These are phyloP conservation scores for Hemithea aestivaria DNA, from an alignment of 2,888 invertebrate species.

Conservation along the genomic window DNA sequence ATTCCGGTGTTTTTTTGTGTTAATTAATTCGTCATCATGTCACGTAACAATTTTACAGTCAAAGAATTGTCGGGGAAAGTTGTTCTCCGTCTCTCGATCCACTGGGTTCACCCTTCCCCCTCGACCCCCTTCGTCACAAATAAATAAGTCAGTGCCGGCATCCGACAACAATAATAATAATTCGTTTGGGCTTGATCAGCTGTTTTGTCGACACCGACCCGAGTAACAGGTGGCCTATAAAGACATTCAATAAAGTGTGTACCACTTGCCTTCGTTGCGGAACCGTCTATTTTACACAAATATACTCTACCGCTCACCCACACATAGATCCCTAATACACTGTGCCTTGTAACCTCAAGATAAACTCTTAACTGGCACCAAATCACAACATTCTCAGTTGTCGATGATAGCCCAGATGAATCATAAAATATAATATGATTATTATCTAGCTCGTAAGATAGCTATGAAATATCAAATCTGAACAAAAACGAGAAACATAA, in stretches of 20 bases:
- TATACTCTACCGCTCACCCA: slow-evolving; percentile 43
- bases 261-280: slow-evolving; percentile 72
- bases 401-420: slow-evolving; percentile 5
- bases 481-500: too few species aligned
- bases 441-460: too few species aligned
- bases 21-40: slow-evolving; percentile 32
- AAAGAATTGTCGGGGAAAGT: slow-evolving; percentile 54
- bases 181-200: slow-evolving; percentile 74
- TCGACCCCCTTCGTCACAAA: slow-evolving; percentile 61
- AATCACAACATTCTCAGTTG: slow-evolving; percentile 2
- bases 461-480: too few species aligned
- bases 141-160: slow-evolving; percentile 70
- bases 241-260: slow-evolving; percentile 78
- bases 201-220: slow-evolving; percentile 74
- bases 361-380: slow-evolving; percentile 16
- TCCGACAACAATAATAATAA: slow-evolving; percentile 74
- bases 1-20: slow-evolving; percentile 8
- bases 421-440: too few species aligned
- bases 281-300: slow-evolving; percentile 68
- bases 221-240: slow-evolving; percentile 80
- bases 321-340: slow-evolving; percentile 27
- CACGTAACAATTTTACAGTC: slow-evolving; percentile 45
- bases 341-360: slow-evolving; percentile 18
- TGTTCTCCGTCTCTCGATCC: slow-evolving; percentile 44
- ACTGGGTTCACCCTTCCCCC: slow-evolving; percentile 40